Percentiles rank a stretch among this genome's conserved stretches.
Conservation (phyloP, 2,113 vertebrate species). For the Ia io region DNA sequence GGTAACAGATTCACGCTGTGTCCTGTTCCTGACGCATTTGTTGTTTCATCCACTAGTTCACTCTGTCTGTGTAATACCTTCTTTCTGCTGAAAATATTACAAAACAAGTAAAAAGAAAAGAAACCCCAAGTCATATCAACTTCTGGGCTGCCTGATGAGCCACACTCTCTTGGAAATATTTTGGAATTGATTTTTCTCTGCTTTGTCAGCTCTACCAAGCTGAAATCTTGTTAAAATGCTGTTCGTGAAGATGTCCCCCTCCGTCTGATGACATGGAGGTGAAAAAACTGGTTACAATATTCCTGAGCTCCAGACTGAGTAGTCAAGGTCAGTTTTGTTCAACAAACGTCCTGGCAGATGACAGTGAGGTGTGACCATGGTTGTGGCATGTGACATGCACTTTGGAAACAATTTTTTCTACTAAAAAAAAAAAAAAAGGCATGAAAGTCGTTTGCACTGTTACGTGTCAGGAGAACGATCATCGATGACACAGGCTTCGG, state of each 20-base stretch:
- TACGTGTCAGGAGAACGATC: conserved; percentile 90
- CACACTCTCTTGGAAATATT: conserved; percentile 79
- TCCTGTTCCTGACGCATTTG: conserved; percentile 53
- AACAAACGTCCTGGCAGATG: conserved; percentile 85
- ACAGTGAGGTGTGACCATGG: conserved; percentile 84
- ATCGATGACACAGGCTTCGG: conserved; percentile 84
- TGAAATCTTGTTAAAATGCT: conserved; percentile 65
- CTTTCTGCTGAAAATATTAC: conserved; percentile 59
- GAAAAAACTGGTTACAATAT: conserved; percentile 87
- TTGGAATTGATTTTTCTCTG: conserved; percentile 71
- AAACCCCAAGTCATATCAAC: conserved; percentile 53
- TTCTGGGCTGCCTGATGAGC: conserved; percentile 74
- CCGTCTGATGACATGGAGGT: conserved; percentile 77
- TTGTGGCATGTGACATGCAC: conserved; percentile 86
- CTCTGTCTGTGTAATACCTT: conserved; percentile 34
- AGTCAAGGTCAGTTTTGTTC: conserved; percentile 89
- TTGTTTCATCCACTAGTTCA: conserved; percentile 64
- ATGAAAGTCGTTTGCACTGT: conserved; percentile 80
- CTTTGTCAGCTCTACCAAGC: conserved; percentile 65
- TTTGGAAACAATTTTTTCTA: conserved; percentile 88
- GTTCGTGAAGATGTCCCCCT: conserved; percentile 67
- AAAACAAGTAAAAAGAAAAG: conserved; percentile 70
- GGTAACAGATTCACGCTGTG: conserved; percentile 74
- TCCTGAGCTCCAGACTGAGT: conserved; percentile 98
- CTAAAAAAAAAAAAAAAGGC: conserved; percentile 43